Base-by-base conservation (phyloP, 2,888 invertebrate species). In the Philereme vetulata region DNA sequence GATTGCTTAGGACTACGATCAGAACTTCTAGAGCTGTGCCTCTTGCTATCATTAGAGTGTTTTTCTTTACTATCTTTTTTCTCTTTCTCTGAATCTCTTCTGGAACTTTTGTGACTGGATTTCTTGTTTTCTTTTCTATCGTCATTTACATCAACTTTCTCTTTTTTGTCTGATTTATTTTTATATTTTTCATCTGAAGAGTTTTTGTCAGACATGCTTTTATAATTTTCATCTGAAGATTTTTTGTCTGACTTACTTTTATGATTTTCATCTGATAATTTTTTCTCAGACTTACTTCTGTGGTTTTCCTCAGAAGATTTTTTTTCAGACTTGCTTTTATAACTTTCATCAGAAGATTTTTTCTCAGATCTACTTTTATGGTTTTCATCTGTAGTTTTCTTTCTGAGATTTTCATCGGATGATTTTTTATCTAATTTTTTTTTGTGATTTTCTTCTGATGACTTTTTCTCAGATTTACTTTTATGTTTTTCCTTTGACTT, bases 91-190 rank as follows among this genome's bases (percentile, higher is more conserved):
- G 76, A 85, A 52, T 85, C 83, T 66, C 66, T 82, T 62, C 80
- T 82, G 44, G 82, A 82, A 71, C 89, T 86, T 74, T 86, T 86
- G 63, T 83, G 82, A 65, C 72, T 79, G 56, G 82, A 76, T 67
- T 82, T 86, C 44, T 75, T 80, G 57, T 82, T 74, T 61, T 82
- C 78, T 77, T 70, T 80, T 72, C 60, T 72, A 68, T 72, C 78
- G 52, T 75, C 74, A 68, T 76, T 83, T 38, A 77, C 72, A 36
- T 81, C 74, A 66, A 74, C 78, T 64, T 79, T 81, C 51, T 76
- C 72, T 72, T 77, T 80, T 68, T 78, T 67, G 67, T 72, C 43
- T 21, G 51, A 55, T 44, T 69, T 56, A 32, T 43, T 54, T 54
- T 5, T 40, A 48, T 55, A 46, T 4, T 61, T 67, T 61, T 61